Base-by-base conservation (phyloP, 2,113 vertebrate genomes). In the Gorilla gorilla region DNA sequence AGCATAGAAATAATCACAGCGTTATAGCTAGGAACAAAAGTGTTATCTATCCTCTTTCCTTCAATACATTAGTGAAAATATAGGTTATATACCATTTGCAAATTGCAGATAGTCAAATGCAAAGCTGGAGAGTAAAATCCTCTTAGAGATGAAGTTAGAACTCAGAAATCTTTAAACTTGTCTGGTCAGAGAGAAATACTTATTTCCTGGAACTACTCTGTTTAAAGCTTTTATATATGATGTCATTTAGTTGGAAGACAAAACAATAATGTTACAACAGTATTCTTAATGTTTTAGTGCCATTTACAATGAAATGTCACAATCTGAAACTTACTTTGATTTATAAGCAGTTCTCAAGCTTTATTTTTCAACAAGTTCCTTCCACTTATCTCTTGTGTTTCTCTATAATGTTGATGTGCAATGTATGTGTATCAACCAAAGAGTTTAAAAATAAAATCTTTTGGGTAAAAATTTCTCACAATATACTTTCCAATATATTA, bases 171-270 rank as follows among this genome's bases (percentile, higher is more conserved):
- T 22, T 96, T 85, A 86, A 55, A 76, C 27, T 84, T 22, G 6
- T 55, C 55, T 92, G 12, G 4, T 78, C 25, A 88, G 30, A 90
- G 12, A 94, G 16, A 68, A 94, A 73, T 59, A 83, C 25, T 22
- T 64, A 14, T 90, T 76, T 93, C 57, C 18, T 57, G 17, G 17
- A 85, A 57, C 11, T 14, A 32, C 5, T 13, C 30, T 68, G 17
- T 61, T 93, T 95, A 90, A 96, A 57, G 1, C 7, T 75, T 45
- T 89, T 90, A 76, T 35, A 90, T 91, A 95, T 66, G 6, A 25
- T 57, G 9, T 14, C 16, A 30, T 84, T 91, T 82, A 91, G 52
- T 52, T 90, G 43, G 35, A 80, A 83, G 81, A 52, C 43, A 80
- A 35, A 85, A 72, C 32, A 64, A 38, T 4, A n/a, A 45, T 64